These are phyloP conservation scores for Acanthosepion lycidas DNA, from an alignment of 2,888 invertebrate genomes.

Conservation along the genomic window DNA sequence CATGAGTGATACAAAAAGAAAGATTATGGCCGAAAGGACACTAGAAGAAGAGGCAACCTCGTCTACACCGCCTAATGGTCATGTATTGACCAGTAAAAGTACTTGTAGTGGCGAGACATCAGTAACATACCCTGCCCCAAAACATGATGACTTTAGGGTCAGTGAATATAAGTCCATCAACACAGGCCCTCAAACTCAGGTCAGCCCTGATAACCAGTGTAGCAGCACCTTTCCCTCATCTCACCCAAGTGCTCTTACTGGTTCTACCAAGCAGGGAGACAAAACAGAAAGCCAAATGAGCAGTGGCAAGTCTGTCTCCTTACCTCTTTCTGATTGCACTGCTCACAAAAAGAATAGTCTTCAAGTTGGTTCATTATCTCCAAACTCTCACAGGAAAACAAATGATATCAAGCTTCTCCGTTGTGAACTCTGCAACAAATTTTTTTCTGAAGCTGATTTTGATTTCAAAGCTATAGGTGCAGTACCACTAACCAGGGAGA, in stretches of 20 bases:
- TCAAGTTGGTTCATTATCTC: neutral
- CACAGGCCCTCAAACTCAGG: constrained; percentile 33
- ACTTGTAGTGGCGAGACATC: neutral
- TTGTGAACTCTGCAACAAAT: constrained; percentile 41
- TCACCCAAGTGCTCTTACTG: constrained; percentile 45
- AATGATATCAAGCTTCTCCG: neutral
- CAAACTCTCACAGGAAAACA: neutral
- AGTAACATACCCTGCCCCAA: neutral
- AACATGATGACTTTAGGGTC: neutral
- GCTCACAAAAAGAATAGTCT: neutral
- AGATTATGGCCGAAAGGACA: constrained; percentile 35
- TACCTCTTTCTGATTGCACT: neutral
- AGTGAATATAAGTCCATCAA: constrained; percentile 33
- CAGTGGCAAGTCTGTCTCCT: neutral
- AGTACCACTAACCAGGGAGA: neutral
- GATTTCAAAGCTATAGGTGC: neutral
- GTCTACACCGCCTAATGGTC: constrained; percentile 23
- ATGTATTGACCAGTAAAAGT: neutral
- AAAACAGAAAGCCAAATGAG: neutral
- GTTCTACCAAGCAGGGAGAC: neutral
- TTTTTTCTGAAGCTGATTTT: constrained; percentile 8
- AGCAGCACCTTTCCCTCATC: neutral
- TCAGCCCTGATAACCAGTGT: constrained; percentile 15
- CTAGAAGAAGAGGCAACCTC: neutral
- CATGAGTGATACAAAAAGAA: constrained; percentile 13